Percentiles rank a stretch among this genome's conserved stretches.
phyloP scores from a whole-genome alignment of 2,888 invertebrate species.

The Sarcophaga variegata region DNA sequence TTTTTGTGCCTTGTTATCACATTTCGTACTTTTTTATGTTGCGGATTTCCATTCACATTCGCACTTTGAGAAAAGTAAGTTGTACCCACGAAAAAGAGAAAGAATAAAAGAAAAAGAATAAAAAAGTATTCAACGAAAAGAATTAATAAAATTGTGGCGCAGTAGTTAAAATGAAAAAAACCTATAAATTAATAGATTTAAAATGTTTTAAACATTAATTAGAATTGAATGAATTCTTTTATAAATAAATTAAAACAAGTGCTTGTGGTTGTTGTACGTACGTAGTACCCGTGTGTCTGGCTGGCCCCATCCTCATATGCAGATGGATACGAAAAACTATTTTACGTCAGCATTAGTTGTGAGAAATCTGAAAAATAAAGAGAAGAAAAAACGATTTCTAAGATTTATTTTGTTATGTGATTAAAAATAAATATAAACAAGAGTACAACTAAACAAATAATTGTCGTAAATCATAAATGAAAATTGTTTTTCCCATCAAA shows the following conservation, averaged over 20 bases:
- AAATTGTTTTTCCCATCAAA: neutral
- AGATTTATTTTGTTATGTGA: slow-evolving; percentile 20
- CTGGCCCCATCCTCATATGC: neutral
- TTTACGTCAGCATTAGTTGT: slow-evolving; percentile 41
- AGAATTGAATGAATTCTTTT: neutral
- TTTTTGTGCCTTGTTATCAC: slow-evolving; percentile 12
- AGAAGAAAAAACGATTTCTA: slow-evolving; percentile 1
- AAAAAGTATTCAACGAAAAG: neutral
- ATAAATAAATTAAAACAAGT: neutral
- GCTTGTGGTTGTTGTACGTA: neutral
- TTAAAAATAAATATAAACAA: slow-evolving; percentile 6
- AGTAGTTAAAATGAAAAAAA: slow-evolving; percentile 9
- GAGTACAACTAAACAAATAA: too few relatives aligned
- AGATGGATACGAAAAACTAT: neutral
- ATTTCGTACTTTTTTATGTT: neutral
- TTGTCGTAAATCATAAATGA: slow-evolving; percentile 1
- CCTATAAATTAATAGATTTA: slow-evolving; percentile 11
- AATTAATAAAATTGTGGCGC: slow-evolving; percentile 11
- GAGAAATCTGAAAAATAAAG: neutral
- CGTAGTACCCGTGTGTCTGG: neutral
- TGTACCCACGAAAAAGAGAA: neutral
- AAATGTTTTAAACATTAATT: slow-evolving; percentile 8
- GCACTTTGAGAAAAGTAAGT: slow-evolving; percentile 64
- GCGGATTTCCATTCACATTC: slow-evolving; percentile 38
- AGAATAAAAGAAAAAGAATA: neutral